Conservation (phyloP, 1,140 invertebrate genomes). For the Drosophila leontia region DNA sequence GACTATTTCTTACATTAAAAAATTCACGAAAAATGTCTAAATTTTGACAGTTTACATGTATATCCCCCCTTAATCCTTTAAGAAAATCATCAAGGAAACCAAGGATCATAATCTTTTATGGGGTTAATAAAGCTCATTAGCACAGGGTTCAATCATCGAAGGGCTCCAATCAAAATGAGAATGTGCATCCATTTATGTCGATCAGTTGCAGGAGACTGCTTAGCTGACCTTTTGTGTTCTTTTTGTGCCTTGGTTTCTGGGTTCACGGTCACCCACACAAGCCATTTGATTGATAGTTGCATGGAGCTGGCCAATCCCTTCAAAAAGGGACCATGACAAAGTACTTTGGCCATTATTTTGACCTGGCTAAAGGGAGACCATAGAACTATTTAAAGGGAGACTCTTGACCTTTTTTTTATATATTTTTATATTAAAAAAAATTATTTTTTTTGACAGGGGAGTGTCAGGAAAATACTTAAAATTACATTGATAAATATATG, state of each 20-base stretch:
- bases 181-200: slow-evolving; percentile 53
- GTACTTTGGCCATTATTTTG: slow-evolving; percentile 54
- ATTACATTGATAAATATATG: neutral
- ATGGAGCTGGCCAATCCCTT: slow-evolving; percentile 68
- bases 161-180: slow-evolving; percentile 38
- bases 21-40: no score
- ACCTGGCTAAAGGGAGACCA: neutral
- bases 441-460: neutral
- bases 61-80: no score
- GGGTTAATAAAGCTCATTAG: slow-evolving; percentile 63
- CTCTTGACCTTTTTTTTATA: neutral
- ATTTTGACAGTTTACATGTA: no score
- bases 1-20: no score
- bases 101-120: neutral
- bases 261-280: slow-evolving; percentile 44
- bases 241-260: neutral
- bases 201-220: slow-evolving; percentile 4
- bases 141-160: slow-evolving; percentile 45
- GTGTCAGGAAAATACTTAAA: neutral
- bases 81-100: neutral
- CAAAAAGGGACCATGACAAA: slow-evolving; percentile 61
- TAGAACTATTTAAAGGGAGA: no score
- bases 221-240: slow-evolving; percentile 28
- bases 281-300: slow-evolving; percentile 73
- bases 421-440: neutral